These are phyloP conservation scores for Dilophus febrilis DNA, from an alignment of 2,888 invertebrate genomes.

Conservation along the genomic window DNA sequence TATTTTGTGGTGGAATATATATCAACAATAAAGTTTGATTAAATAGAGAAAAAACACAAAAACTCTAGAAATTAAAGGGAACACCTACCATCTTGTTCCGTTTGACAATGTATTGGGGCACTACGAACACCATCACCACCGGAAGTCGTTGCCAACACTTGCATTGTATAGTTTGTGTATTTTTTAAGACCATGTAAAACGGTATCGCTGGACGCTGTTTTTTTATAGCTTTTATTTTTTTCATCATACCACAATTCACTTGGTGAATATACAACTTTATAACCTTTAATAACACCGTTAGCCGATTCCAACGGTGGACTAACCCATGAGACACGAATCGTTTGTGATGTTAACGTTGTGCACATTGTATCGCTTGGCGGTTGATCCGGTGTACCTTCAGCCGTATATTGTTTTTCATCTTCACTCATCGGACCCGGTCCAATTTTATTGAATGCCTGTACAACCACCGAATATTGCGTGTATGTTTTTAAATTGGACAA, in stretches of 20 bases:
- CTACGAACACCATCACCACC: constrained; percentile 84
- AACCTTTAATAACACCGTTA: constrained; percentile 89
- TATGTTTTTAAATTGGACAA: constrained; percentile 73
- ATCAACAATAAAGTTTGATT: constrained; percentile 1
- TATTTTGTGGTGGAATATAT: constrained; percentile 5
- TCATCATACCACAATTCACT: constrained; percentile 85
- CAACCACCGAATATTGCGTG: constrained; percentile 89
- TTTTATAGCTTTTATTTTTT: constrained; percentile 78
- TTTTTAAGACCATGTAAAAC: constrained; percentile 86
- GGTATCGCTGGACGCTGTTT: constrained; percentile 81
- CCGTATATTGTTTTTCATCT: constrained; percentile 79
- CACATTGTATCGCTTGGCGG: constrained; percentile 84
- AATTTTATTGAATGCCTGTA: constrained; percentile 87
- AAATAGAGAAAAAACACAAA: not conserved
- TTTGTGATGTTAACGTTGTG: constrained; percentile 84
- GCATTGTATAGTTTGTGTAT: constrained; percentile 93
- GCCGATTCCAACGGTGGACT: constrained; percentile 83
- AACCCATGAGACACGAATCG: constrained; percentile 86
- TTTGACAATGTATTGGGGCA: constrained; percentile 69
- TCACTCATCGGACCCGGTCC: constrained; percentile 83
- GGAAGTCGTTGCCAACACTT: constrained; percentile 85
- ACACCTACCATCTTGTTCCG: constrained; percentile 84
- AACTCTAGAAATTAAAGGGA: no score
- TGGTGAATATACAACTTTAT: constrained; percentile 84
- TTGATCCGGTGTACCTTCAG: constrained; percentile 85